phyloP scores from a whole-genome alignment of 2,888 invertebrate genomes.

The Byasa hedistus region DNA sequence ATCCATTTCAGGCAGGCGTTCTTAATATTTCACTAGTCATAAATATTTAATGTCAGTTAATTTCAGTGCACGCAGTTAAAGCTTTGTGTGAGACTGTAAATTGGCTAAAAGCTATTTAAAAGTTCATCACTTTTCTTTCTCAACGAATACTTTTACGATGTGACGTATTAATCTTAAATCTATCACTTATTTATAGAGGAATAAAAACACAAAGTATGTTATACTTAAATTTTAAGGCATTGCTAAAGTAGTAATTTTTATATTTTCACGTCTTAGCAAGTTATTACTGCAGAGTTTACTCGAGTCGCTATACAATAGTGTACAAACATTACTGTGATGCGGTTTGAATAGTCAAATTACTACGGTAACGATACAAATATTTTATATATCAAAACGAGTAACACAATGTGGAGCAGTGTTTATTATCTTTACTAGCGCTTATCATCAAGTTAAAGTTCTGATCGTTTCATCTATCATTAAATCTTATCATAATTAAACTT shows the following conservation, averaged over 20 bases:
- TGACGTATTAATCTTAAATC: neutral
- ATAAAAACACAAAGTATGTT: too few species aligned
- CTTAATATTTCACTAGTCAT: conserved; percentile 12
- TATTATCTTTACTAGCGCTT: neutral
- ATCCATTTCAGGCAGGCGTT: conserved; percentile 5
- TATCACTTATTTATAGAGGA: too few species aligned
- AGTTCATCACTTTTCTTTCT: neutral
- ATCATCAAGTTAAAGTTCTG: too few species aligned
- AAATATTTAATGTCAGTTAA: conserved; percentile 14
- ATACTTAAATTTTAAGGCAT: too few species aligned
- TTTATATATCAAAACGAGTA: neutral
- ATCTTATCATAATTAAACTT: neutral
- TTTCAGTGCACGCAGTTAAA: conserved; percentile 6
- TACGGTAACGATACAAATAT: neutral
- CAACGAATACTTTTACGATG: neutral
- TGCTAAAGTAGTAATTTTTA: too few species aligned
- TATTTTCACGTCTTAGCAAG: too few species aligned
- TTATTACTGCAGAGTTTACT: too few species aligned
- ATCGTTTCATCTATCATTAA: too few species aligned
- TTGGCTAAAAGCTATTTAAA: neutral
- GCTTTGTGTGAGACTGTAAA: neutral
- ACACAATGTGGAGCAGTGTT: neutral
- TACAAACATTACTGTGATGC: too few species aligned
- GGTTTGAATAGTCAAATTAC: too few species aligned
- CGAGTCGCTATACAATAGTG: too few species aligned